A percentile compares a stretch with the other conserved stretches of the same genome.
These are phyloP conservation scores for Silurus lanzhouensis DNA, from an alignment of 2,797 vertebrate species.

Conservation along the genomic window DNA sequence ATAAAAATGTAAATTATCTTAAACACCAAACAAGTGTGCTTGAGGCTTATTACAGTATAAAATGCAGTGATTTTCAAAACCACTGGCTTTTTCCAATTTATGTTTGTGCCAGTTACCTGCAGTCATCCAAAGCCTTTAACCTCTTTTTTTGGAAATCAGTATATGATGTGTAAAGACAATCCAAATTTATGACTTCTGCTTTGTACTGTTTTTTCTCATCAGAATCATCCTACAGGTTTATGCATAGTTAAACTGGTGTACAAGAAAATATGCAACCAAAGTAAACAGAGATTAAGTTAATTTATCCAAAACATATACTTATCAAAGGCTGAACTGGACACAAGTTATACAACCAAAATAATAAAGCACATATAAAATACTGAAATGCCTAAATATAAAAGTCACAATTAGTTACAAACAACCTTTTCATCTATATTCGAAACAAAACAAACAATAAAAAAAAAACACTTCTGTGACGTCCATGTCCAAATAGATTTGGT, in stretches of 20 bases:
- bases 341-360: neutral
- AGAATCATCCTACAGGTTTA: neutral
- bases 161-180: neutral
- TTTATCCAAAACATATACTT: neutral
- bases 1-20: no score
- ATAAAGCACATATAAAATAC: slow-evolving; percentile 16
- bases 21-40: no score
- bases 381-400: neutral
- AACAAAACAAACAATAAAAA: slow-evolving; percentile 2
- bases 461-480: neutral
- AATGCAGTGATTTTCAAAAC: no score
- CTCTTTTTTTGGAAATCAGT: no score
- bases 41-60: no score
- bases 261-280: neutral
- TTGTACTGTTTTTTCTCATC: neutral
- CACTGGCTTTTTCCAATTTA: no score
- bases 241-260: neutral
- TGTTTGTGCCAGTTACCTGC: no score
- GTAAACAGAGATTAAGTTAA: neutral
- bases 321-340: neutral
- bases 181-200: neutral
- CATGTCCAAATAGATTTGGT: neutral
- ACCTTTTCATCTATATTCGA: neutral
- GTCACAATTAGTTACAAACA: neutral
- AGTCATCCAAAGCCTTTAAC: no score